Conservation (phyloP, 2,888 invertebrate genomes). For the Acrocyrtus sp. region DNA sequence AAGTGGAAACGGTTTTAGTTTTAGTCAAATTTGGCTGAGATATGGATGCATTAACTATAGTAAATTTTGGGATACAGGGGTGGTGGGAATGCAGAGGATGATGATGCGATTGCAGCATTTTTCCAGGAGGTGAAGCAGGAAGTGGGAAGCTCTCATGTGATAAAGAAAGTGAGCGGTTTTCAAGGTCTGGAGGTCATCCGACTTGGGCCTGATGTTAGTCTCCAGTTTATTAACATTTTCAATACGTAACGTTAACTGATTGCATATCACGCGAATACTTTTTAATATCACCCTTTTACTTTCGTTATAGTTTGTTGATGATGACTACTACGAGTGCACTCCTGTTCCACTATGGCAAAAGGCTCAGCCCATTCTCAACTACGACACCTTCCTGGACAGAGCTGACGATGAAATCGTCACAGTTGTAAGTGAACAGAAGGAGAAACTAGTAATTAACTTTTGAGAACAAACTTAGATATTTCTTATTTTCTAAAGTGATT, state of each 20-base stretch:
- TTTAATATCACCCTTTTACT: not conserved
- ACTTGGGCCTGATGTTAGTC: slow-evolving; percentile 59
- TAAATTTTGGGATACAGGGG: too few species aligned
- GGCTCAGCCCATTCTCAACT: slow-evolving; percentile 46
- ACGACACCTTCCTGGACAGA: slow-evolving; percentile 44
- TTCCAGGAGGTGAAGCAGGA: slow-evolving; percentile 50
- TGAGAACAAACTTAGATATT: not conserved
- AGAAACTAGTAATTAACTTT: not conserved
- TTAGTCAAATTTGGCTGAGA: too few species aligned
- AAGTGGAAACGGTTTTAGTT: too few species aligned
- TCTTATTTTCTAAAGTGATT: not conserved
- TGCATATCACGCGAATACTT: not conserved
- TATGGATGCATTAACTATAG: too few species aligned
- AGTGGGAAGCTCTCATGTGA: slow-evolving; percentile 31
- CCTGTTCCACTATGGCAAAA: slow-evolving; percentile 58
- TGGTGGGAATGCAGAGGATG: slow-evolving; percentile 46
- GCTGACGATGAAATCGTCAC: slow-evolving; percentile 56
- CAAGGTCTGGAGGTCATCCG: slow-evolving; percentile 48
- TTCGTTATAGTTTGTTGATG: slow-evolving; percentile 56
- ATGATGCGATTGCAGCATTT: slow-evolving; percentile 50
- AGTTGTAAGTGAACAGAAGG: slow-evolving; percentile 38
- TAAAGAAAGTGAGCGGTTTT: slow-evolving; percentile 51
- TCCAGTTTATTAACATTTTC: not conserved
- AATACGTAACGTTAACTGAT: not conserved
- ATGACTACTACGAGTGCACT: slow-evolving; percentile 58